Evolutionary conservation across 23 tunicate species (phyloP).

Genomic region (Styela clava): DNA sequence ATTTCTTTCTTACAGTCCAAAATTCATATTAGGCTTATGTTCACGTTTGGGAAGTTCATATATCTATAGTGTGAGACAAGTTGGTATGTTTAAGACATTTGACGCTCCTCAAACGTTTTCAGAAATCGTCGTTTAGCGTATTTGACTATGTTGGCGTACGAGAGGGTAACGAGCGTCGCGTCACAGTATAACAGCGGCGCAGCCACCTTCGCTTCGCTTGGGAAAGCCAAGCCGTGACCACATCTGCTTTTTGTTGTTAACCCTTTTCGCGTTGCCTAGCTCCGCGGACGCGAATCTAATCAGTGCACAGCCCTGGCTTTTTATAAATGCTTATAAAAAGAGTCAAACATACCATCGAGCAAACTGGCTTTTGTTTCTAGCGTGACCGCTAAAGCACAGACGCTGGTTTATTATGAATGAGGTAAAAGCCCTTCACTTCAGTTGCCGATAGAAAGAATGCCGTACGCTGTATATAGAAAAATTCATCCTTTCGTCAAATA

Average conservation of each 20-base stretch:
- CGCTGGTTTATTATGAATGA: no score
- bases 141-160: constrained; percentile 18
- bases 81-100: no score
- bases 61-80: no score
- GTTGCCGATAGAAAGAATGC: no score
- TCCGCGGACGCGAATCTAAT: background rate
- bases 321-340: background rate
- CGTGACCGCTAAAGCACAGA: background rate
- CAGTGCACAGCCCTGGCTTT: background rate
- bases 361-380: background rate
- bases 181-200: constrained; percentile 2
- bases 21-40: no score
- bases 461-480: no score
- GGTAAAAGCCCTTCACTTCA: no score
- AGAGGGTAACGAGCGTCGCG: constrained; percentile 43
- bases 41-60: no score
- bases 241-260: constrained; percentile 1
- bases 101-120: background rate
- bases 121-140: background rate
- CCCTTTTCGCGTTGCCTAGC: constrained; percentile 11
- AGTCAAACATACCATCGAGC: background rate
- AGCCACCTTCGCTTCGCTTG: constrained; percentile 35
- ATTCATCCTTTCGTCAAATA: no score
- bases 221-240: constrained; percentile 44
- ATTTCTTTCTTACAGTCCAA: no score